Evolutionary conservation across 2,797 vertebrate species (phyloP).

Genomic region (Simalia tracyae): DNA sequence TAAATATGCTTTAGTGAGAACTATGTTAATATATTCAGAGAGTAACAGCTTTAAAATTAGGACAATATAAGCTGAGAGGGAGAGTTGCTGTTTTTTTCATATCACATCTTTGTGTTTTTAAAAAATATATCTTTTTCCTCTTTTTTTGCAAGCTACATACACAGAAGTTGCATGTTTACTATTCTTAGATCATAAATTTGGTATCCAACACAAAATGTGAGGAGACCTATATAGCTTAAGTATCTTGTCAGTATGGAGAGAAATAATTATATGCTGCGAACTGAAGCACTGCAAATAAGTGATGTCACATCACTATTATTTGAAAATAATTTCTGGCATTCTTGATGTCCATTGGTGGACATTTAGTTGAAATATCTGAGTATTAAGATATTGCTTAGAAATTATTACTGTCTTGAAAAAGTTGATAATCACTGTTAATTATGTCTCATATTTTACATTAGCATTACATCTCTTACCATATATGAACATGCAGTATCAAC

Average conservation of each 20-base stretch:
- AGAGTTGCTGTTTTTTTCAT: background rate
- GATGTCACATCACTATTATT: background rate
- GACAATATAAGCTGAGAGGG: background rate
- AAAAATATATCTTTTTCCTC: background rate
- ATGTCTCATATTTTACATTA: conserved; percentile 20
- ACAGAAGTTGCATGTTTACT: background rate
- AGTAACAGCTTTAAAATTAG: conserved; percentile 21
- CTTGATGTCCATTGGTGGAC: conserved; percentile 20
- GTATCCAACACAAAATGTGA: background rate
- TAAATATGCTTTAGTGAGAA: background rate
- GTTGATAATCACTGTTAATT: conserved; percentile 16
- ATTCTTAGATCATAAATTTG: background rate
- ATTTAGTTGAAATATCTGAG: conserved; percentile 32
- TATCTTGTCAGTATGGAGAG: conserved; percentile 7
- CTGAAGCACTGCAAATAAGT: background rate
- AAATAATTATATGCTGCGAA: background rate
- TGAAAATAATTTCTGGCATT: conserved; percentile 19
- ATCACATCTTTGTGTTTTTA: background rate
- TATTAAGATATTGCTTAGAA: conserved; percentile 48
- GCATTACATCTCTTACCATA: conserved; percentile 42
- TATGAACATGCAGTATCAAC: conserved; percentile 3
- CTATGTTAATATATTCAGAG: conserved; percentile 18
- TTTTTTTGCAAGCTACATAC: background rate
- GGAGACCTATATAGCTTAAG: background rate
- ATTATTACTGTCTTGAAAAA: conserved; percentile 38